phyloP scores from a whole-genome alignment of 2,888 invertebrate species.

The Bembecia ichneumoniformis region DNA sequence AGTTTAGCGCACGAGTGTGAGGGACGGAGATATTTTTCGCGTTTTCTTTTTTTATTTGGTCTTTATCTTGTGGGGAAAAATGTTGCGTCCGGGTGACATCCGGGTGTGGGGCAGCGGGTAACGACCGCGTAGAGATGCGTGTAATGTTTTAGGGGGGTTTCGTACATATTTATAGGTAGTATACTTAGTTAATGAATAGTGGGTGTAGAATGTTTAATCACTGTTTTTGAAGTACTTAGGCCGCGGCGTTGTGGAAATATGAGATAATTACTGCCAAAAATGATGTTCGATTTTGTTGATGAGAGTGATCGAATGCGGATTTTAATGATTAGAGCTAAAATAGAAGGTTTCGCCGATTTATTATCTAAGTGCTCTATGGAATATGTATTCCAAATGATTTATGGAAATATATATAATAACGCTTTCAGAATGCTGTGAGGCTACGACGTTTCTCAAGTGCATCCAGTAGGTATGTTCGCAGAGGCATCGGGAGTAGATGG shows the following conservation, averaged over 20 bases:
- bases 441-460: no score
- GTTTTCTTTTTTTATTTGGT: slow-evolving; percentile 71
- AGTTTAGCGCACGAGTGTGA: slow-evolving; percentile 26
- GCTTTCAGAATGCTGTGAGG: no score
- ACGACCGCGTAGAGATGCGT: slow-evolving; percentile 53
- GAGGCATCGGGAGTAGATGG: no score
- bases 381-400: background rate
- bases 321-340: slow-evolving; percentile 21
- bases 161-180: slow-evolving; percentile 22
- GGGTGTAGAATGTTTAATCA: slow-evolving; percentile 64
- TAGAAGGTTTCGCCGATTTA: background rate
- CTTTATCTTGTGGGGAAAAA: slow-evolving; percentile 70
- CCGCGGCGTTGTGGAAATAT: slow-evolving; percentile 44
- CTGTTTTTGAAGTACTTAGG: slow-evolving; percentile 63
- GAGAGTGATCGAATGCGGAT: slow-evolving; percentile 30
- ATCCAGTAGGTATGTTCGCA: no score
- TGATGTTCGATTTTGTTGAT: slow-evolving; percentile 48
- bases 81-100: slow-evolving; percentile 47
- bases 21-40: slow-evolving; percentile 62
- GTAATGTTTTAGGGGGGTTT: slow-evolving; percentile 61
- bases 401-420: no score
- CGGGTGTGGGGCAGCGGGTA: slow-evolving; percentile 29
- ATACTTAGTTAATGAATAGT: slow-evolving; percentile 68
- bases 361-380: background rate
- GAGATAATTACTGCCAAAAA: slow-evolving; percentile 60